Conservation (phyloP, 2,797 vertebrate genomes). For the Amniataba percoides region DNA sequence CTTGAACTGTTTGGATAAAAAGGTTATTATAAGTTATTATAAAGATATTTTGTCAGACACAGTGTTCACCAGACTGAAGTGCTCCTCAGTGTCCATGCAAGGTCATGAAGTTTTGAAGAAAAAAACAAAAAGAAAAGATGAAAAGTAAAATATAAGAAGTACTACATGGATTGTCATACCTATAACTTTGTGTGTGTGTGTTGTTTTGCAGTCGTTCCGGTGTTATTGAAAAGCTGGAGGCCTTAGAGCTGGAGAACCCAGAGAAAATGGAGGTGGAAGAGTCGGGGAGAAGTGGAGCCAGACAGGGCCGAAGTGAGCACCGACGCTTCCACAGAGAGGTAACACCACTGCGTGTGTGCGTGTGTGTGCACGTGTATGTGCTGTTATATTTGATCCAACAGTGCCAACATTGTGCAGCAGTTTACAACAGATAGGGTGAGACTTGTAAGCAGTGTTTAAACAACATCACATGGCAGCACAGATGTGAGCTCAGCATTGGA, state of each 20-base stretch:
- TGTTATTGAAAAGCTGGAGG: conserved; percentile 90
- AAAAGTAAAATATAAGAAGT: background rate
- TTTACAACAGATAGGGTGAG: conserved; percentile 21
- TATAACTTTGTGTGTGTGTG: conserved; percentile 26
- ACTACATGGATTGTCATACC: background rate
- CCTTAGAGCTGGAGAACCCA: conserved; percentile 87
- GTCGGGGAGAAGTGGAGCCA: conserved; percentile 59
- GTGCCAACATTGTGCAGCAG: conserved; percentile 26
- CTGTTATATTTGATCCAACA: conserved; percentile 1
- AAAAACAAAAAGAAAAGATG: no score
- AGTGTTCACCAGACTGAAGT: background rate
- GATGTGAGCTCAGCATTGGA: conserved; percentile 22
- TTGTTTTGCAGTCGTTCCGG: conserved; percentile 82
- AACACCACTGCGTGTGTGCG: conserved; percentile 17
- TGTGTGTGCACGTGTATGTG: background rate
- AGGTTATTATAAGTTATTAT: no score
- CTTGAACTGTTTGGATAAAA: background rate
- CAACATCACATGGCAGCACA: conserved; percentile 40
- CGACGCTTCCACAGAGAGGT: conserved; percentile 84
- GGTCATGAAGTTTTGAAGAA: no score
- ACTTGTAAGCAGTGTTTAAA: conserved; percentile 41
- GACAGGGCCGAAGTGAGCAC: conserved; percentile 87
- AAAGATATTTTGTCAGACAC: background rate
- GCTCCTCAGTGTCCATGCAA: no score
- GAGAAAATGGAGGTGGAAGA: conserved; percentile 88